A percentile compares a stretch with the other conserved stretches of the same genome.
These are phyloP conservation scores for Mythimna vitellina DNA, from an alignment of 2,888 invertebrate species.

Conservation along the genomic window DNA sequence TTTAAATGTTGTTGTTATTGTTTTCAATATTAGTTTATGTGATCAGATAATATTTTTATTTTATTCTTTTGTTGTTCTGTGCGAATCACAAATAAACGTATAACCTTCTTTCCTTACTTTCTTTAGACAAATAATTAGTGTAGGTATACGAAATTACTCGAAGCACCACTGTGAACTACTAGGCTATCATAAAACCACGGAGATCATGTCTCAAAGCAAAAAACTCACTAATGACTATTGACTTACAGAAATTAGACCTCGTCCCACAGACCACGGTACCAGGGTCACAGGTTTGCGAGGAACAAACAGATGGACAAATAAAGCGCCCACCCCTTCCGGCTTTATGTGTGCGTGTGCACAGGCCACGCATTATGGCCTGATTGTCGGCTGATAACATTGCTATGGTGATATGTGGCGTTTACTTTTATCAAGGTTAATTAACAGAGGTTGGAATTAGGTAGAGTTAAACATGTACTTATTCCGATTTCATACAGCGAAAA, in stretches of 20 bases:
- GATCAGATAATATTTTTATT: no score
- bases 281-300: conserved; percentile 58
- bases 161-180: background rate
- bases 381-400: conserved; percentile 58
- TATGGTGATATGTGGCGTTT: conserved; percentile 35
- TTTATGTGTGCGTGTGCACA: conserved; percentile 54
- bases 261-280: conserved; percentile 28
- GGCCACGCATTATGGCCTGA: conserved; percentile 42
- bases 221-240: conserved; percentile 45
- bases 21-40: no score
- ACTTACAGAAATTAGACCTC: conserved; percentile 60
- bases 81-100: no score
- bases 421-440: conserved; percentile 41
- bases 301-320: conserved; percentile 66
- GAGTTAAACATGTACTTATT: no score
- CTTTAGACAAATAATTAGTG: no score
- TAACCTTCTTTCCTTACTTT: no score
- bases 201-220: background rate
- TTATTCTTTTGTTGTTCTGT: no score
- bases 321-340: conserved; percentile 68
- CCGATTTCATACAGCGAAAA: no score
- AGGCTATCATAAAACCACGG: conserved; percentile 4
- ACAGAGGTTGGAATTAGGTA: no score
- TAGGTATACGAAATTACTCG: no score
- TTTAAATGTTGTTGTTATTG: no score